Conservation (phyloP, 2,797 vertebrate species). For the Sebastes baramenuke region DNA sequence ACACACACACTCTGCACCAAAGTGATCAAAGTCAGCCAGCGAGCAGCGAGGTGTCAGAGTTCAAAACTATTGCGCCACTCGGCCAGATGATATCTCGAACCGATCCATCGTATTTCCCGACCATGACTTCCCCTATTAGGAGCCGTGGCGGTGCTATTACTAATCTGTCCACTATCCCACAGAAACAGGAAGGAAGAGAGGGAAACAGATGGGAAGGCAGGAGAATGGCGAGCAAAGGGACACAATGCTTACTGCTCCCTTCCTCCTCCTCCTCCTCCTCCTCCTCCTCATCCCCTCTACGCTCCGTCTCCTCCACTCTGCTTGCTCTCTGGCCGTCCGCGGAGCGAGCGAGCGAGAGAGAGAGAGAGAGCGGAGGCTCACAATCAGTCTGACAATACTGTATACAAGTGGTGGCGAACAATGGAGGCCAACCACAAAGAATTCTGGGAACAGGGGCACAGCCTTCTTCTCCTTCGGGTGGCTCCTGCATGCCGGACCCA, state of each 20-base stretch:
- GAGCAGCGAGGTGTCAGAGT: constrained; percentile 75
- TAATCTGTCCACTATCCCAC: constrained; percentile 81
- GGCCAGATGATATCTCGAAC: constrained; percentile 75
- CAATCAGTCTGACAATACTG: constrained; percentile 85
- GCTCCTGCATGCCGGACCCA: constrained; percentile 71
- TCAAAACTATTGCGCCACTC: constrained; percentile 79
- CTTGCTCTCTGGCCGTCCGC: constrained; percentile 58
- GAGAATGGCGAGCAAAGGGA: constrained; percentile 74
- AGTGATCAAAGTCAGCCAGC: constrained; percentile 70
- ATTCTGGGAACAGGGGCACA: constrained; percentile 88
- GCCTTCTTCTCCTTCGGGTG: constrained; percentile 79
- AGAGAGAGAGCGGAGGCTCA: constrained; percentile 80
- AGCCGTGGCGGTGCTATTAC: constrained; percentile 54
- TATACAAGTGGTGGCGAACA: constrained; percentile 84
- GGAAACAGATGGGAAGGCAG: constrained; percentile 87
- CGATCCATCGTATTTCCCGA: constrained; percentile 70
- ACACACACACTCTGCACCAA: not conserved
- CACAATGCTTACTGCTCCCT: constrained; percentile 76
- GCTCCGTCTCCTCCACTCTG: constrained; percentile 59
- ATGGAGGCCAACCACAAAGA: constrained; percentile 85
- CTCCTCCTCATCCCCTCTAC: constrained; percentile 46
- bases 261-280: constrained; percentile 59
- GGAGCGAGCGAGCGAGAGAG: constrained; percentile 69
- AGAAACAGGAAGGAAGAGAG: constrained; percentile 88
- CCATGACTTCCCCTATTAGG: constrained; percentile 77